Conservation (phyloP, 2,888 invertebrate species). For the Drosophila neonasuta region DNA sequence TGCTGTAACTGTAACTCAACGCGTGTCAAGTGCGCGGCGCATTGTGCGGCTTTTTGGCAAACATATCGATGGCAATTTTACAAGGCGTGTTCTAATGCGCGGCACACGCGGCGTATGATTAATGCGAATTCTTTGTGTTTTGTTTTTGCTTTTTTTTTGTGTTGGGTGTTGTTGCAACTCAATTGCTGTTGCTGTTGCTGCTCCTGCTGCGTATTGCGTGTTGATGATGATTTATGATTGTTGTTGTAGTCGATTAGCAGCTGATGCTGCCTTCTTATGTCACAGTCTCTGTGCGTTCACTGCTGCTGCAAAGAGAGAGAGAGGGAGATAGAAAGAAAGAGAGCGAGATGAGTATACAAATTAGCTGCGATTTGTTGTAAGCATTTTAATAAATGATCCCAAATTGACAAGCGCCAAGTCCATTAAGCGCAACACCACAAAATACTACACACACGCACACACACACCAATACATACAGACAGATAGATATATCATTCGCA, state of each 20-base stretch:
- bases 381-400: conserved; percentile 38
- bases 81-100: conserved; percentile 16
- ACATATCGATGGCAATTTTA: conserved; percentile 62
- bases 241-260: conserved; percentile 56
- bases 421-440: conserved; percentile 4
- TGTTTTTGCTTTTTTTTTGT: not conserved
- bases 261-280: conserved; percentile 41
- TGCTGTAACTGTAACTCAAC: conserved; percentile 49
- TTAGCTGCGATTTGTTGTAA: conserved; percentile 31
- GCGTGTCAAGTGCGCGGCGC: conserved; percentile 78
- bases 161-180: conserved; percentile 35
- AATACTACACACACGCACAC: not conserved
- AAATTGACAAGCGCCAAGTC: conserved; percentile 38
- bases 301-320: conserved; percentile 33
- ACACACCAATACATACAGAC: not conserved
- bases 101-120: conserved; percentile 66
- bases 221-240: conserved; percentile 65
- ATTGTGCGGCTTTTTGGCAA: conserved; percentile 62
- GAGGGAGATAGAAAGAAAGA: not conserved
- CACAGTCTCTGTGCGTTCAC: conserved; percentile 17
- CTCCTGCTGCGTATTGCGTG: conserved; percentile 14
- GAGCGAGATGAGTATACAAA: conserved; percentile 17
- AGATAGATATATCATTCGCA: conserved; percentile 2
- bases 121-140: conserved; percentile 42
- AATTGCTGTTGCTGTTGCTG: conserved; percentile 32